Base-by-base conservation (phyloP, 2,888 invertebrate genomes). In the Antitype chi region DNA sequence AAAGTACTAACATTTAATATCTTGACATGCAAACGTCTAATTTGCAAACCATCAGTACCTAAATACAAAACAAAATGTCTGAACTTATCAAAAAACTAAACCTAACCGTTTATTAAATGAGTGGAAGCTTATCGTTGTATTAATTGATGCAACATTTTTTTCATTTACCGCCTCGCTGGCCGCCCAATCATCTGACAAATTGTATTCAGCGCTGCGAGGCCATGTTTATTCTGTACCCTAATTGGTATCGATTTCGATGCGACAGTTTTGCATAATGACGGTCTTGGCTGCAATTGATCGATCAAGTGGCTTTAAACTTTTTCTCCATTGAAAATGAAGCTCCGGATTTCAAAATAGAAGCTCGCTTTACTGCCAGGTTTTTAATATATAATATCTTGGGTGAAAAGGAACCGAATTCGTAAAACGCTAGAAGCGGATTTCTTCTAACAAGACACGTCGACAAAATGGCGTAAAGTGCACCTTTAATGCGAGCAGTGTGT, bases 391-490 rank as follows among this genome's bases (percentile, higher is more conserved):
- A 72, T 72, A 43, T 72, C 28, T 67, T 43, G 9, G 47, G 43
- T 71, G 9, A 15, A 76, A 70, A 63, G 68, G 43, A 68, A 76
- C 28, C 43, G 59, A 23, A 28, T 32, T 59, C 64, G 55, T 67
- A 70, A 47, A 76, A 25, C 49, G 66, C 70, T 70, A 55, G 38
- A 60, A 55, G 69, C 59, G 53, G 71, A 64, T 66, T 80, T 85
- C 70, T 74, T 70, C 64, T 63, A 64, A 77, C 57, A 60, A 73
- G 60, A 55, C 59, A 71, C 64, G 82, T 74, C 53, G 25, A 28
- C 52, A 73, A 77, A 76, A 80, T 80, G 72, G 62, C 47, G 60
- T 47, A 70, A 76, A 69, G 63, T 73, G 74, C 69, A 76, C 64
- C 25, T 64, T 74, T 73, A 69, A 70, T 67, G 69, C 13, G 20